phyloP scores from a whole-genome alignment of 2,797 vertebrate genomes.

The Stomatorhinus walkeri region DNA sequence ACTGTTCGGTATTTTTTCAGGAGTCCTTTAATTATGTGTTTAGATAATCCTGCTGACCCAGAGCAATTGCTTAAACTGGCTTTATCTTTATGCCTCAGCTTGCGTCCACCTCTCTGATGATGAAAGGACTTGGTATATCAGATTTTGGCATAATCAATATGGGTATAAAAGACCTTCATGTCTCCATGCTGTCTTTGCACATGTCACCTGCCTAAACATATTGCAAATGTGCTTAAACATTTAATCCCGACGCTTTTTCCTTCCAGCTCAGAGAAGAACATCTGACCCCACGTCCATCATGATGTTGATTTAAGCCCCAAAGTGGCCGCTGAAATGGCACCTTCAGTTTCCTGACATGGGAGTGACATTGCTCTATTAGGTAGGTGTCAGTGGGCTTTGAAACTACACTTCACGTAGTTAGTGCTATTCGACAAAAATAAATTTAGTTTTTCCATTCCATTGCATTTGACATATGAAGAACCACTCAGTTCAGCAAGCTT shows the following conservation, averaged over 20 bases:
- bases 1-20: background rate
- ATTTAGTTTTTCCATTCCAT: background rate
- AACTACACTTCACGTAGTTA: background rate
- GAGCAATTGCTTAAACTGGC: background rate
- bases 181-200: background rate
- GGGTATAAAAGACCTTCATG: background rate
- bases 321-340: background rate
- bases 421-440: background rate
- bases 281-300: background rate
- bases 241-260: background rate
- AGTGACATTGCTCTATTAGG: background rate
- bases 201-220: background rate
- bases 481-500: background rate
- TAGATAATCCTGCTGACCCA: background rate
- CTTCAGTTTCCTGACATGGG: background rate
- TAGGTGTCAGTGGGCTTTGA: constrained; percentile 4
- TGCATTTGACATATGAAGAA: background rate
- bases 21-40: background rate
- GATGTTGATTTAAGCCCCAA: background rate
- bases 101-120: background rate
- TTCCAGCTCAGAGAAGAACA: background rate
- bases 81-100: background rate
- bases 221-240: background rate
- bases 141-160: background rate
- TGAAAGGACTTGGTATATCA: background rate